Percentiles rank a stretch among this genome's conserved stretches.
Evolutionary conservation across 2,888 invertebrate genomes (phyloP).

Genomic region (Adineta ricciae): DNA sequence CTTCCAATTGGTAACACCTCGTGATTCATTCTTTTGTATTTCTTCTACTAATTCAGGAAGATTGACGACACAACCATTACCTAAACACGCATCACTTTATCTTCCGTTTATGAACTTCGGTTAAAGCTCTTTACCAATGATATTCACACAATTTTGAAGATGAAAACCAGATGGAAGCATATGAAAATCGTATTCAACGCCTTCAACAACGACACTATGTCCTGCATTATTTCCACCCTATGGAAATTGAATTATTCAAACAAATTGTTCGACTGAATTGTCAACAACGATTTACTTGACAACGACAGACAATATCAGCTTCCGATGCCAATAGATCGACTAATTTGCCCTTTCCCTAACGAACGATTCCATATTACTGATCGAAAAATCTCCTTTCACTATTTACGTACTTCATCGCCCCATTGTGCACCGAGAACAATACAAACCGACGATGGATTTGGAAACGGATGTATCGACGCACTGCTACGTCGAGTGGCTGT

Average conservation of each 20-base stretch:
- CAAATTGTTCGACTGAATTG: constrained; percentile 29
- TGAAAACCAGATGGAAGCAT: constrained; percentile 91
- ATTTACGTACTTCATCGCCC: constrained; percentile 56
- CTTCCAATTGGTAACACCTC: constrained; percentile 72
- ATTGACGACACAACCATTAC: constrained; percentile 92
- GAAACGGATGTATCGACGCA: constrained; percentile 35
- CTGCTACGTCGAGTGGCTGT: constrained; percentile 37
- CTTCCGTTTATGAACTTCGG: background rate
- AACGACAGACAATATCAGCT: constrained; percentile 32
- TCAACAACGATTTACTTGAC: constrained; percentile 49
- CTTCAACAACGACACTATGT: constrained; percentile 91
- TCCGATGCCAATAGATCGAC: constrained; percentile 32
- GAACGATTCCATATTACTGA: constrained; percentile 29
- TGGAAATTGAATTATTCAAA: constrained; percentile 41
- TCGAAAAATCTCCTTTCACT: constrained; percentile 35
- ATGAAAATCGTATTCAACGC: constrained; percentile 90
- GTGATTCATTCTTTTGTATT: constrained; percentile 75
- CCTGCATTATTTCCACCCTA: constrained; percentile 46
- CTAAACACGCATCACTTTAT: background rate
- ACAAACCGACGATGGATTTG: constrained; percentile 56
- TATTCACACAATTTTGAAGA: constrained; percentile 74
- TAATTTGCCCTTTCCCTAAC: constrained; percentile 33
- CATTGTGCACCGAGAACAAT: constrained; percentile 46
- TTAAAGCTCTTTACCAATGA: constrained; percentile 63
- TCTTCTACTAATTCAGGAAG: constrained; percentile 89